phyloP scores from a whole-genome alignment of 2,888 invertebrate genomes.

The Drosophila peninsularis region DNA sequence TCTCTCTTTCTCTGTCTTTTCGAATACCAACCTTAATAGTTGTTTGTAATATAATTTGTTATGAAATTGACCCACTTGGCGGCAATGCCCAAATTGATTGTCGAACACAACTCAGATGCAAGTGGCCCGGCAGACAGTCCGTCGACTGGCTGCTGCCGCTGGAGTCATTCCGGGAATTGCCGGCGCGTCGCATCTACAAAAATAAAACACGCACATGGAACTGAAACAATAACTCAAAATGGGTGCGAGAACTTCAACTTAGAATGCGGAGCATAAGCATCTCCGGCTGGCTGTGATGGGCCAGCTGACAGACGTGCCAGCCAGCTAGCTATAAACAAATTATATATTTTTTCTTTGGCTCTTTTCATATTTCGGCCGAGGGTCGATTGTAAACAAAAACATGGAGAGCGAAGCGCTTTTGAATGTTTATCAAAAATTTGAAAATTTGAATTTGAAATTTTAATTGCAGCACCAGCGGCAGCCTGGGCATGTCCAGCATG shows the following conservation, averaged over 20 bases:
- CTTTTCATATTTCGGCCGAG: constrained; percentile 50
- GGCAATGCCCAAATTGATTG: constrained; percentile 3
- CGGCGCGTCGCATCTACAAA: constrained; percentile 50
- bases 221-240: constrained; percentile 76
- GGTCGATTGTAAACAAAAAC: constrained; percentile 55
- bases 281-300: constrained; percentile 59
- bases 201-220: constrained; percentile 52
- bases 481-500: constrained; percentile 81
- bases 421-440: constrained; percentile 54
- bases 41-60: constrained; percentile 29
- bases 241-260: constrained; percentile 58
- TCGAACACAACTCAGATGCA: constrained; percentile 31
- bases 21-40: neutral
- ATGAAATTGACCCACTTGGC: constrained; percentile 57
- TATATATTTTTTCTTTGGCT: constrained; percentile 19
- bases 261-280: constrained; percentile 48
- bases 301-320: constrained; percentile 73
- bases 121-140: constrained; percentile 69
- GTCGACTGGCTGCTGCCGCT: constrained; percentile 45
- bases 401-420: constrained; percentile 4
- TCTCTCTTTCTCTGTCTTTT: neutral
- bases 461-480: constrained; percentile 63
- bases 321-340: constrained; percentile 49
- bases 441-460: constrained; percentile 34
- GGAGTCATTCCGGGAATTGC: constrained; percentile 68